phyloP scores from a whole-genome alignment of 2,888 invertebrate species.

The Parasteatoda lunata region DNA sequence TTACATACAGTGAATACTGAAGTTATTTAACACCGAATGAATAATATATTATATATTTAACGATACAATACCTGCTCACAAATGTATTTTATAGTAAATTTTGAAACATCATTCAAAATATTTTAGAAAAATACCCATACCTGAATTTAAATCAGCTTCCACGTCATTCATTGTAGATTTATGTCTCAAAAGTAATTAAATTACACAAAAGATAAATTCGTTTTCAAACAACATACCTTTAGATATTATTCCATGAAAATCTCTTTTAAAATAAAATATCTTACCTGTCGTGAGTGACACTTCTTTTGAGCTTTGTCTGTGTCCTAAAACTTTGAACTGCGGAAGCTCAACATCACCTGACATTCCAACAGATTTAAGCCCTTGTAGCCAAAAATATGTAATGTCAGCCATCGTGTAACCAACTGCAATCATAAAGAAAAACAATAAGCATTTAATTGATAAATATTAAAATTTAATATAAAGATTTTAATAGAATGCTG shows the following conservation, averaged over 20 bases:
- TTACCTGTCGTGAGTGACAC: conserved; percentile 81
- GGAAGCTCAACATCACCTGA: conserved; percentile 72
- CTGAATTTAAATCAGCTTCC: no score
- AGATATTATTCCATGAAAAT: no score
- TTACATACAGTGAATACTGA: no score
- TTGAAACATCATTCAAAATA: no score
- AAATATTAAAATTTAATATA: neutral
- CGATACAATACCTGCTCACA: no score
- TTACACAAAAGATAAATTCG: no score
- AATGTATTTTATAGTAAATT: no score
- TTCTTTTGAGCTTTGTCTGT: conserved; percentile 69
- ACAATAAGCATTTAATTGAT: neutral
- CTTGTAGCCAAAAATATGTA: conserved; percentile 72
- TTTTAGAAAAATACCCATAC: no score
- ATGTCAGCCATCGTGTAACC: conserved; percentile 73
- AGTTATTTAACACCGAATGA: no score
- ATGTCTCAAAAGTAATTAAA: no score
- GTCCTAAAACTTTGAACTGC: conserved; percentile 72
- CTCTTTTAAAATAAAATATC: neutral
- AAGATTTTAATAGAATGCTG: conserved; percentile 2
- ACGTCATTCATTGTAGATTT: no score
- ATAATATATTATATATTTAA: no score
- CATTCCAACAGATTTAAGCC: conserved; percentile 71
- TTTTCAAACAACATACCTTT: conserved; percentile 8
- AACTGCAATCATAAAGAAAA: conserved; percentile 70